These are phyloP conservation scores for Zophobas morio DNA, from an alignment of 1,140 invertebrate species.

Conservation along the genomic window DNA sequence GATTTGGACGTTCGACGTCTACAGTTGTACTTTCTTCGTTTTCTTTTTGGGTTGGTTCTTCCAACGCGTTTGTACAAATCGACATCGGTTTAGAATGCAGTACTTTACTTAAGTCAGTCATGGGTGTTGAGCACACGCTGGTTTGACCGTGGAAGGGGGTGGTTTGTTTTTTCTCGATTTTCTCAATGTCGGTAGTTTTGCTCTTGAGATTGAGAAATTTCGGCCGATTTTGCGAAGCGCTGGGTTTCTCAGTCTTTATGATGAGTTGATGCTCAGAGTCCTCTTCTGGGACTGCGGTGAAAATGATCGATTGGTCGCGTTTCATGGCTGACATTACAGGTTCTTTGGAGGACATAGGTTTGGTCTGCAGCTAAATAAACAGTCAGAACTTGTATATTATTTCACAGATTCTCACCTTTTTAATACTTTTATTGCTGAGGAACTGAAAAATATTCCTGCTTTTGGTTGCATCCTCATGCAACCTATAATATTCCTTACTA, in stretches of 20 bases:
- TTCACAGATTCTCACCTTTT: conserved; percentile 52
- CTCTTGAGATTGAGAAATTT: conserved; percentile 69
- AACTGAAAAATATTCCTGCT: conserved; percentile 54
- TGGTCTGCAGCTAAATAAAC: conserved; percentile 34
- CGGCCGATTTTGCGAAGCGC: conserved; percentile 61
- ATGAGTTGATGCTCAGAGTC: conserved; percentile 68
- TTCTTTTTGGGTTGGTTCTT: conserved; percentile 55
- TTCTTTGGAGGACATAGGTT: conserved; percentile 61
- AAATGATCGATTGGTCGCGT: conserved; percentile 82
- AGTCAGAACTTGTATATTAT: conserved; percentile 55
- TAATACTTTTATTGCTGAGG: conserved; percentile 56
- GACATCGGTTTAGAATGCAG: conserved; percentile 80
- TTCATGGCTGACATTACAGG: conserved; percentile 74
- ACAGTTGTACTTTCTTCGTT: conserved; percentile 3
- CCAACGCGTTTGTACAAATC: conserved; percentile 76
- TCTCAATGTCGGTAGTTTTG: conserved; percentile 57
- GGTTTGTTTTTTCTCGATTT: conserved; percentile 47
- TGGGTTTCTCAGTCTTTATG: conserved; percentile 62
- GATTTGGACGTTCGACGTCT: not conserved
- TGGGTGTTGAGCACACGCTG: conserved; percentile 81
- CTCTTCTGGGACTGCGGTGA: conserved; percentile 84
- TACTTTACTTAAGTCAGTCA: conserved; percentile 77
- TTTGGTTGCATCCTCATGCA: conserved; percentile 68
- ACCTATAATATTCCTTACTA: conserved; percentile 72
- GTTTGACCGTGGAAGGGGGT: conserved; percentile 74